Evolutionary conservation across 2,113 vertebrate genomes (phyloP), one percentile per base, ranked within the genome.

Genomic region (Paramormyrops kingsleyae): DNA sequence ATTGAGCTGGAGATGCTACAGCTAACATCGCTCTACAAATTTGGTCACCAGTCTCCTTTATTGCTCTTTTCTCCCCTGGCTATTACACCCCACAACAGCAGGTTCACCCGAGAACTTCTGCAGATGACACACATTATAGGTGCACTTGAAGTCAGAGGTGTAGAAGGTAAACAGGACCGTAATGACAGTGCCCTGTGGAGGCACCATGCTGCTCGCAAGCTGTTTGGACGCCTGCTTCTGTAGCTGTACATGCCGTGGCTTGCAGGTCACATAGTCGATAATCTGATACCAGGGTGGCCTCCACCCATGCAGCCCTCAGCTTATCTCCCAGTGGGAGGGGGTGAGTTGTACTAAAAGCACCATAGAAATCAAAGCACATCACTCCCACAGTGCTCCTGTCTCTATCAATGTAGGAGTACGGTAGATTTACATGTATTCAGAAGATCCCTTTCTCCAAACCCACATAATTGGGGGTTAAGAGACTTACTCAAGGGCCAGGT

Each of bases 321-420:
- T 87, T 89, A 49, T 24, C 15, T 50, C 70, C 56, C 21, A 49
- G 50, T n/a, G 47, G 70, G n/a, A 27, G 53, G 49, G 83, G 62
- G 35, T 87, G 44, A 19, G 74, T 89, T 39, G 85, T 88, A 27
- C 49, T 83, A 44, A 91, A 89, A 80, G 90, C 59, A 77, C 83
- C 62, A 39, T 21, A 90, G 44, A 90, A 74, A 8, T 87, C 62
- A 53, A 8, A 89, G 84, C 83, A 88, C 59, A 90, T 90, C 53
- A 88, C 42, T 31, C 53, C 70, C 80, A 91, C 85, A 62, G 44
- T 83, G 84, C 83, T 62, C 2, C 50, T 66, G 39, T 27, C 12
- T 9, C 53, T 70, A 35, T 77, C 31, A 35, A 77, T 35, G 31
- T 7, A 15, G 15, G 13, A 77, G 70, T 35, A 80, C 0, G 15